A percentile compares a stretch with the other conserved stretches of the same genome.
These are phyloP conservation scores for Pristionchus entomophagus DNA, from an alignment of 2,888 invertebrate species.

Conservation along the genomic window DNA sequence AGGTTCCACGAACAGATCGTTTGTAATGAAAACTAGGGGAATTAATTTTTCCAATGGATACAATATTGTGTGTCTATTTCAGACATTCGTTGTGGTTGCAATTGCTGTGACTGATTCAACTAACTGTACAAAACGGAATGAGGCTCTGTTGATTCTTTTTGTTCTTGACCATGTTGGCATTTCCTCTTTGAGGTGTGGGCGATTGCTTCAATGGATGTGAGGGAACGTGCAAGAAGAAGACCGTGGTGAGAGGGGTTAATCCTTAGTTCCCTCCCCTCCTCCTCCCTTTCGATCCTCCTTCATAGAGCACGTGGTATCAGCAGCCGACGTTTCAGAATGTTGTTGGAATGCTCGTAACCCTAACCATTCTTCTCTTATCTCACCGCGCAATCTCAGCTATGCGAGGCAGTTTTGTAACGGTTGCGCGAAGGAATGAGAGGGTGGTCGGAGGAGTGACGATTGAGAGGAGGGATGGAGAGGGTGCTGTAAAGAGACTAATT, in stretches of 20 bases:
- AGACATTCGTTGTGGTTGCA: not conserved
- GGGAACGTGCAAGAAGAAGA: not conserved
- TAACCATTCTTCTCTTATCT: constrained; percentile 30
- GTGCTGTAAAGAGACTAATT: too few species aligned
- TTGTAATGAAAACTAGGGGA: too few species aligned
- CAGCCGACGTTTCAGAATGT: not conserved
- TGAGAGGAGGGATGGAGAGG: too few species aligned
- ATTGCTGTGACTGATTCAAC: not conserved
- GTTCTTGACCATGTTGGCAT: too few species aligned
- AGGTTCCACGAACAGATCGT: too few species aligned
- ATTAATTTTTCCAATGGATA: too few species aligned
- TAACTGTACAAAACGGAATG: not conserved
- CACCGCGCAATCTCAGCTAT: constrained; percentile 3
- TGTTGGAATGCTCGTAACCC: constrained; percentile 12
- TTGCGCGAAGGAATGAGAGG: not conserved
- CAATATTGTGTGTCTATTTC: not conserved
- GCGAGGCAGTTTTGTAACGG: not conserved
- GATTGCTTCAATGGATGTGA: not conserved
- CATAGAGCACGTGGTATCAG: not conserved
- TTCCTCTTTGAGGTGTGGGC: not conserved
- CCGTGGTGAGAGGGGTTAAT: not conserved
- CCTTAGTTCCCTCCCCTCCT: too few species aligned
- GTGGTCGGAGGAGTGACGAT: not conserved
- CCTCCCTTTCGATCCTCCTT: not conserved
- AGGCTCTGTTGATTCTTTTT: too few species aligned